phyloP scores from a whole-genome alignment of 2,888 invertebrate genomes.

The Onchidella celtica region DNA sequence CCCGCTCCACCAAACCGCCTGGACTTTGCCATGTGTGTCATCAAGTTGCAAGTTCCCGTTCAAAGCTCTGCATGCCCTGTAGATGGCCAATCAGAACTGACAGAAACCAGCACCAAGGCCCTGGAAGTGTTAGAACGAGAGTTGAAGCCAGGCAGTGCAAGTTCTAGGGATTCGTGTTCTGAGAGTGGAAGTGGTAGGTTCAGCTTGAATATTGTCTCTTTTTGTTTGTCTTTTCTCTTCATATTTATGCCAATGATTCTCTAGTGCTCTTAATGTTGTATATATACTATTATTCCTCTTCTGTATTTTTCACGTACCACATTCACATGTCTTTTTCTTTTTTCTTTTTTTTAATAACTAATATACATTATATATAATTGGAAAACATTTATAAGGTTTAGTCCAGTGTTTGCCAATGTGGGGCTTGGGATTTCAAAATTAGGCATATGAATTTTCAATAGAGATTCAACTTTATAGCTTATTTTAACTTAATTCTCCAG shows the following conservation, averaged over 20 bases:
- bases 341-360: too few relatives aligned
- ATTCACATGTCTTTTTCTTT: background rate
- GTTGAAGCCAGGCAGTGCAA: constrained; percentile 72
- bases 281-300: background rate
- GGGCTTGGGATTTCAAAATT: too few relatives aligned
- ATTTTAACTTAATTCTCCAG: too few relatives aligned
- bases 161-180: constrained; percentile 58
- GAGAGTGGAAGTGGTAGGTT: constrained; percentile 30
- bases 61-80: background rate
- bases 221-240: background rate
- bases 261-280: background rate
- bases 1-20: constrained; percentile 76
- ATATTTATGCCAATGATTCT: background rate
- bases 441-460: too few relatives aligned
- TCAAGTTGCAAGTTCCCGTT: constrained; percentile 58
- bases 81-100: constrained; percentile 50
- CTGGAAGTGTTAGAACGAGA: constrained; percentile 72
- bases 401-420: too few relatives aligned
- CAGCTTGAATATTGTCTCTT: background rate
- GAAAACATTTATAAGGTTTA: too few relatives aligned
- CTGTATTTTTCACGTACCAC: background rate
- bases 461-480: too few relatives aligned
- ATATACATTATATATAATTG: too few relatives aligned
- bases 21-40: constrained; percentile 77
- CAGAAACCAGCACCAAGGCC: constrained; percentile 62